These are phyloP conservation scores for Acanthopleura granulata DNA, from an alignment of 2,888 invertebrate genomes.

Conservation along the genomic window DNA sequence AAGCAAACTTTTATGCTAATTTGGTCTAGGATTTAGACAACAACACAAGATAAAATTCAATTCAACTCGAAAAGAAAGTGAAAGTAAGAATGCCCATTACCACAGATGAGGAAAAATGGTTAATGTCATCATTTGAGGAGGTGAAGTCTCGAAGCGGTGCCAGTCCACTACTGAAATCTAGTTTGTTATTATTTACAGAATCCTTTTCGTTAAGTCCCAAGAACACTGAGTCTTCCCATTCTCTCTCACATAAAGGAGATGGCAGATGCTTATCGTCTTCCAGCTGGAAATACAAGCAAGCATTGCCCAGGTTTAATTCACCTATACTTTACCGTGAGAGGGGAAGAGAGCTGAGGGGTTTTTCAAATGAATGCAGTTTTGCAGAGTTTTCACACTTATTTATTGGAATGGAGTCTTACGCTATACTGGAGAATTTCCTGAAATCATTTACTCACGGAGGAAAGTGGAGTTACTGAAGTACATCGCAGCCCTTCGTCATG, in stretches of 20 bases:
- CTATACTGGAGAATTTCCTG: too few relatives aligned
- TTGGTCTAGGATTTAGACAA: too few relatives aligned
- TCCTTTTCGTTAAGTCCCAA: neutral
- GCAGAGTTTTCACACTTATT: too few relatives aligned
- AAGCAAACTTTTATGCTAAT: too few relatives aligned
- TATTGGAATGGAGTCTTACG: too few relatives aligned
- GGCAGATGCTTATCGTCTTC: constrained; percentile 40
- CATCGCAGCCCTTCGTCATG: too few relatives aligned
- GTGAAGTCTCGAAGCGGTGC: neutral
- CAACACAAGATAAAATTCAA: too few relatives aligned
- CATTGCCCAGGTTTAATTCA: neutral
- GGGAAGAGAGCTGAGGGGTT: neutral
- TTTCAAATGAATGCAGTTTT: too few relatives aligned
- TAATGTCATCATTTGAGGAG: constrained; percentile 11
- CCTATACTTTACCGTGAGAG: neutral
- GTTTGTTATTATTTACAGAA: neutral
- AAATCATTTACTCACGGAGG: too few relatives aligned
- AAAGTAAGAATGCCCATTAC: neutral
- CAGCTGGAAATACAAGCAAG: constrained; percentile 29
- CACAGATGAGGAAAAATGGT: neutral
- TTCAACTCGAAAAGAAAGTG: too few relatives aligned
- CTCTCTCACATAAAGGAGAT: constrained; percentile 50
- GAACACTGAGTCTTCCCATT: constrained; percentile 25
- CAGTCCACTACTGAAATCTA: neutral
- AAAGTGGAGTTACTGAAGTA: too few relatives aligned